Percentiles rank a stretch among this genome's conserved stretches.
Evolutionary conservation across 2,113 vertebrate genomes (phyloP).

Genomic region (Plecotus auritus): DNA sequence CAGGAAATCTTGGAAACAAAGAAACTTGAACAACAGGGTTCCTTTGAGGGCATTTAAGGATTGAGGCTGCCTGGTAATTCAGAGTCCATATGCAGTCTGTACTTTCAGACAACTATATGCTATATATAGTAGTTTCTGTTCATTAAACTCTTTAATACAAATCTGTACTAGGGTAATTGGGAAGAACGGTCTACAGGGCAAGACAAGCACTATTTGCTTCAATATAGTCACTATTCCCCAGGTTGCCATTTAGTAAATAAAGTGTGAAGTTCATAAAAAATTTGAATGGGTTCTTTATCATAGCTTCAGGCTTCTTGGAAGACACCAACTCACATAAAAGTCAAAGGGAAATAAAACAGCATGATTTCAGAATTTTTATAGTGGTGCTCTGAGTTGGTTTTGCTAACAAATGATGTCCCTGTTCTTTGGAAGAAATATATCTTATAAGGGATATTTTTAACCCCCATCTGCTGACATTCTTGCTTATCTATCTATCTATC

Average conservation of each 20-base stretch:
- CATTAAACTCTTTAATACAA: conserved; percentile 59
- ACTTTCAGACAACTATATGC: not conserved
- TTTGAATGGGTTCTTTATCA: not conserved
- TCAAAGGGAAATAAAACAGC: not conserved
- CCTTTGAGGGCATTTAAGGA: not conserved
- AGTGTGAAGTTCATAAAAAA: conserved; percentile 48
- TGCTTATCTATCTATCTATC: not conserved
- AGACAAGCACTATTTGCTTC: conserved; percentile 5
- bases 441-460: not conserved
- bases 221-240: conserved; percentile 12
- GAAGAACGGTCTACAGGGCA: conserved; percentile 27
- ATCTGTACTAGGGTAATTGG: conserved; percentile 28
- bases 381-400: not conserved
- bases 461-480: not conserved
- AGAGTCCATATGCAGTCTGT: not conserved
- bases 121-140: conserved; percentile 49
- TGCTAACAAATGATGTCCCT: not conserved
- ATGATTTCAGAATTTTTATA: not conserved
- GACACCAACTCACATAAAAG: not conserved
- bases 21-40: not conserved
- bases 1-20: not conserved
- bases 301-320: not conserved
- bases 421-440: not conserved
- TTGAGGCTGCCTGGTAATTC: not conserved
- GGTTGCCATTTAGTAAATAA: conserved; percentile 43